These are phyloP conservation scores for Anas acuta DNA, from an alignment of 2,797 vertebrate species.

Conservation along the genomic window DNA sequence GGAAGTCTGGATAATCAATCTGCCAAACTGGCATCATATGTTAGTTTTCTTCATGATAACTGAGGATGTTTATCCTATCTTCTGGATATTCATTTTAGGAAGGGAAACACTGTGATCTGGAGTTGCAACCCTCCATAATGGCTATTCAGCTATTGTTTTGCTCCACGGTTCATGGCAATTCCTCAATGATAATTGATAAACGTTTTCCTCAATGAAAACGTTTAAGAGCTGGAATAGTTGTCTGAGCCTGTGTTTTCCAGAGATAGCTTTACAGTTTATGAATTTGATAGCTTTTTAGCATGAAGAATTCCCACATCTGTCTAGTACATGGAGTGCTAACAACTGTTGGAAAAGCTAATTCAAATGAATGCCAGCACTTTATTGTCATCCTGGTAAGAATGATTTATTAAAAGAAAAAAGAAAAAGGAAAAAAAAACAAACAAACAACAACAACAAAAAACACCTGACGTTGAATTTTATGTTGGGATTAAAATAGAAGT, in stretches of 20 bases:
- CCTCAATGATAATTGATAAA: neutral
- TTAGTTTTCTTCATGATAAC: neutral
- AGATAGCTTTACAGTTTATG: neutral
- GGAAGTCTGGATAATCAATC: neutral
- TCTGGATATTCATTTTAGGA: neutral
- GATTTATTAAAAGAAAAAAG: neutral
- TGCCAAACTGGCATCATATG: neutral
- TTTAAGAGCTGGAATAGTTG: neutral
- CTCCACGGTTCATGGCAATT: neutral
- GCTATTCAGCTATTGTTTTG: neutral
- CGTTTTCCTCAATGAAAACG: too few species aligned
- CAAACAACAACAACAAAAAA: neutral
- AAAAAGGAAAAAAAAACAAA: too few species aligned
- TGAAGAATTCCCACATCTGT: neutral
- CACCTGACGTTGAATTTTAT: neutral
- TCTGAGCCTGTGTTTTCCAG: neutral
- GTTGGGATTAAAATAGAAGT: neutral
- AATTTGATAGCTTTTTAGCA: neutral
- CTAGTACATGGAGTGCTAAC: neutral
- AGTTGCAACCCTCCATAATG: neutral
- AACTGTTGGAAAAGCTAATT: neutral
- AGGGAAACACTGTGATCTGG: neutral
- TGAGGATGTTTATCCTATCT: neutral
- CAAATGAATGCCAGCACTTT: neutral
- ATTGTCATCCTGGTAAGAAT: neutral